Evolutionary conservation across 2,113 vertebrate species (phyloP).

Genomic region (Microtus richardsoni): DNA sequence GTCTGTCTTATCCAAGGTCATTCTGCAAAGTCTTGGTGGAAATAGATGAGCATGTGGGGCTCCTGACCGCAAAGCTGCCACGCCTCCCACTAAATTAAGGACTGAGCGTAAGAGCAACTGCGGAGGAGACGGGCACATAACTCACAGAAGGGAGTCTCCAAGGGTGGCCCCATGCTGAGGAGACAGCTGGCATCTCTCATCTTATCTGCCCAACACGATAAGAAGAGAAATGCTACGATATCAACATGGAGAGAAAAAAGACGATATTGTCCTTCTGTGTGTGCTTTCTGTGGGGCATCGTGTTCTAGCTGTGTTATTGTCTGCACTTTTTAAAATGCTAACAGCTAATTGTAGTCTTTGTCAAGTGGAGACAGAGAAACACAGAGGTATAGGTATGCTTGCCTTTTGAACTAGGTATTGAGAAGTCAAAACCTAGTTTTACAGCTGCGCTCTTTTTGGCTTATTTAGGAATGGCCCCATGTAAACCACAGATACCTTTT

Average conservation of each 20-base stretch:
- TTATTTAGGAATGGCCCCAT: background rate
- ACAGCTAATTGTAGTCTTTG: background rate
- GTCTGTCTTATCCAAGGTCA: conserved; percentile 27
- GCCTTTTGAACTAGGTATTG: background rate
- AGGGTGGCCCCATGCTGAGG: background rate
- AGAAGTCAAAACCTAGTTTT: background rate
- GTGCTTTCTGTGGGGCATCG: background rate
- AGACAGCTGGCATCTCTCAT: background rate
- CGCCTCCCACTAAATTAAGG: background rate
- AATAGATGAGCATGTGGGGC: background rate
- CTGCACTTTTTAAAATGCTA: background rate
- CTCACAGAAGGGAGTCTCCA: background rate
- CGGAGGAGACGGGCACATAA: background rate
- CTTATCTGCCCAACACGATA: background rate
- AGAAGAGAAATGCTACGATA: background rate
- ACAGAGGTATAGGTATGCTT: background rate
- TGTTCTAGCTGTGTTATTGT: background rate
- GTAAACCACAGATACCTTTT: background rate
- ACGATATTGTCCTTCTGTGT: background rate
- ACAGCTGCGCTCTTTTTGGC: background rate
- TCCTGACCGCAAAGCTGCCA: background rate
- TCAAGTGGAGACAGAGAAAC: conserved; percentile 4
- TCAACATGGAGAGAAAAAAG: background rate
- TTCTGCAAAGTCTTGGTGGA: background rate
- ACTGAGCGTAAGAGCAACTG: background rate